Percentiles rank a stretch among this genome's conserved stretches.
Conservation (phyloP, 2,888 invertebrate species). For the Drosophila birchii region DNA sequence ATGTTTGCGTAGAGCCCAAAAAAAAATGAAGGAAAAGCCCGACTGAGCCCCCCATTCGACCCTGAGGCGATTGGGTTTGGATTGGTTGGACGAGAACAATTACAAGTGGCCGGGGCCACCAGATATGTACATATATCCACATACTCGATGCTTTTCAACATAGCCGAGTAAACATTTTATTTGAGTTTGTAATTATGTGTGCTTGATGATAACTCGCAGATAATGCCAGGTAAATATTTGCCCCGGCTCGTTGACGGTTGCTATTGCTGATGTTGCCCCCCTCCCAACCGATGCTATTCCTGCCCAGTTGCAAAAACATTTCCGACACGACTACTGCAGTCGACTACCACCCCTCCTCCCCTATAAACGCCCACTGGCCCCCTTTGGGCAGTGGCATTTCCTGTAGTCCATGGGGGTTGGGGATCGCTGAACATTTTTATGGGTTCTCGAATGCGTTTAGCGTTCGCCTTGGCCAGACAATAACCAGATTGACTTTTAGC, state of each 20-base stretch:
- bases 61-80: constrained; percentile 41
- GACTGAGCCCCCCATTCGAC: constrained; percentile 17
- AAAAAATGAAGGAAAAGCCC: constrained; percentile 23
- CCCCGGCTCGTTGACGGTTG: constrained; percentile 49
- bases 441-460: constrained; percentile 67
- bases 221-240: constrained; percentile 75
- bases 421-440: constrained; percentile 64
- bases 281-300: constrained; percentile 3
- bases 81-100: constrained; percentile 51
- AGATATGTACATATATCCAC: constrained; percentile 30
- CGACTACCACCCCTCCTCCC: background rate
- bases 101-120: constrained; percentile 41
- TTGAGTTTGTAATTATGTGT: constrained; percentile 78
- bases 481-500: constrained; percentile 75
- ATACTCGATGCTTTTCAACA: constrained; percentile 64
- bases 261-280: constrained; percentile 19
- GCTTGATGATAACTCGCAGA: constrained; percentile 74
- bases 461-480: constrained; percentile 55
- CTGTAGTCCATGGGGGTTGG: constrained; percentile 49
- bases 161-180: constrained; percentile 77
- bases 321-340: constrained; percentile 49
- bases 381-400: constrained; percentile 61
- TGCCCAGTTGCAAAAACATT: constrained; percentile 46
- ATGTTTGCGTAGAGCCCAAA: constrained; percentile 60
- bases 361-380: constrained; percentile 29